Conservation (phyloP, 2,888 invertebrate genomes). For the Beris morrisii region DNA sequence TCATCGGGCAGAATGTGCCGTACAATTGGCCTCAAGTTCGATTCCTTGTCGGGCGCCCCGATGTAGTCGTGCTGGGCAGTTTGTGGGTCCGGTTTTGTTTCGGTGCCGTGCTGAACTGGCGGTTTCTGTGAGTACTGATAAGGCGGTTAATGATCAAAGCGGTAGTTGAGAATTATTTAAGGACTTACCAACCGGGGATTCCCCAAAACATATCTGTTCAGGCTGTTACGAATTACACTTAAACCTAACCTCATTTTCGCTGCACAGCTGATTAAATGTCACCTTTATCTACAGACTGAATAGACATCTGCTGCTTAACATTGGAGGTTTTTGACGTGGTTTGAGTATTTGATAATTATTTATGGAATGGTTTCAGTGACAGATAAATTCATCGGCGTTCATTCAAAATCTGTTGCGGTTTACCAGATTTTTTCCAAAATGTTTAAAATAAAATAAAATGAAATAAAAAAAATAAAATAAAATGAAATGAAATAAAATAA, state of each 20-base stretch:
- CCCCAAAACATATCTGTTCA: not conserved
- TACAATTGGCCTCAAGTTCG: conserved; percentile 74
- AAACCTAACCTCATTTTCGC: conserved; percentile 18
- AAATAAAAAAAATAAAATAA: too few relatives aligned
- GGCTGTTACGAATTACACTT: not conserved
- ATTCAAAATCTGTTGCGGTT: too few relatives aligned
- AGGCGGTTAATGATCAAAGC: not conserved
- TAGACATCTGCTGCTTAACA: not conserved
- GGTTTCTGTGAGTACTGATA: conserved; percentile 25
- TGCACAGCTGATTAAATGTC: conserved; percentile 2
- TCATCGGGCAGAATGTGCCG: conserved; percentile 68
- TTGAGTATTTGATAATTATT: too few relatives aligned
- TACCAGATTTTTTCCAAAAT: too few relatives aligned
- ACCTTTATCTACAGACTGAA: not conserved
- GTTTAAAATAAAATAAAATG: too few relatives aligned
- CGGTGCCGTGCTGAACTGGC: conserved; percentile 39
- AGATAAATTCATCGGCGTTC: too few relatives aligned
- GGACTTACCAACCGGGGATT: conserved; percentile 3
- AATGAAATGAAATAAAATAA: too few relatives aligned
- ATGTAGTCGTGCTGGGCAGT: conserved; percentile 49
- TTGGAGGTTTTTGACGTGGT: not conserved
- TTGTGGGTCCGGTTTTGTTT: conserved; percentile 47
- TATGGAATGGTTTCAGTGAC: too few relatives aligned
- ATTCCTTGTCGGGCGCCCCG: conserved; percentile 74
- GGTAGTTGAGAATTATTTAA: too few relatives aligned